Percentiles rank a stretch among this genome's conserved stretches.
Evolutionary conservation across 2,797 vertebrate genomes (phyloP).

Genomic region (Siniperca scherzeri): DNA sequence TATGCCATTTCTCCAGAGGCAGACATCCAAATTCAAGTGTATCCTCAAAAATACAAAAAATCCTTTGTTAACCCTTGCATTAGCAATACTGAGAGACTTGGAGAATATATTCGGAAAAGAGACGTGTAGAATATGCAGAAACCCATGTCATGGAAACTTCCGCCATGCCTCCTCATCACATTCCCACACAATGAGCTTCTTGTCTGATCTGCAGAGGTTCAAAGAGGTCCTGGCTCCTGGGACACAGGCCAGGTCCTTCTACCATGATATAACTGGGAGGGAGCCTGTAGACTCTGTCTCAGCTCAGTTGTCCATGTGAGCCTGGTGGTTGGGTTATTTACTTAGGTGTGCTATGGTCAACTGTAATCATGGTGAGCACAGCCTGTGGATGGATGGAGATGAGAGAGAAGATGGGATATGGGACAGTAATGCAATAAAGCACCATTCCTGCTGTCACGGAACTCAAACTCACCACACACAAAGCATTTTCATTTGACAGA

Average conservation of each 20-base stretch:
- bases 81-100: slow-evolving; percentile 7
- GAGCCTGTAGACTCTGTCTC: slow-evolving; percentile 21
- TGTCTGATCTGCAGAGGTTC: slow-evolving; percentile 45
- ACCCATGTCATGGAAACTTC: slow-evolving; percentile 51
- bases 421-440: neutral
- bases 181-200: slow-evolving; percentile 55
- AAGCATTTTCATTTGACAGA: neutral
- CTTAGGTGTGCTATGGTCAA: slow-evolving; percentile 50
- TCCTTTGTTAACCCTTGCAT: slow-evolving; percentile 10
- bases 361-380: slow-evolving; percentile 19
- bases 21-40: neutral
- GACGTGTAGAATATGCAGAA: slow-evolving; percentile 14
- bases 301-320: slow-evolving; percentile 27
- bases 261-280: slow-evolving; percentile 18
- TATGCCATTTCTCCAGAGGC: neutral
- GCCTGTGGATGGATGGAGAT: slow-evolving; percentile 23
- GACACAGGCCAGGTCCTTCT: slow-evolving; percentile 34
- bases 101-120: slow-evolving; percentile 21
- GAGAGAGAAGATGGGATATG: slow-evolving; percentile 4
- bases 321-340: slow-evolving; percentile 34
- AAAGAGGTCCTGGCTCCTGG: slow-evolving; percentile 52
- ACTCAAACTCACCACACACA: neutral
- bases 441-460: neutral
- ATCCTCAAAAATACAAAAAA: slow-evolving; percentile 1
- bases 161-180: slow-evolving; percentile 30